These are phyloP conservation scores for Anolis sagrei DNA, from an alignment of 2,113 vertebrate genomes.

Conservation along the genomic window DNA sequence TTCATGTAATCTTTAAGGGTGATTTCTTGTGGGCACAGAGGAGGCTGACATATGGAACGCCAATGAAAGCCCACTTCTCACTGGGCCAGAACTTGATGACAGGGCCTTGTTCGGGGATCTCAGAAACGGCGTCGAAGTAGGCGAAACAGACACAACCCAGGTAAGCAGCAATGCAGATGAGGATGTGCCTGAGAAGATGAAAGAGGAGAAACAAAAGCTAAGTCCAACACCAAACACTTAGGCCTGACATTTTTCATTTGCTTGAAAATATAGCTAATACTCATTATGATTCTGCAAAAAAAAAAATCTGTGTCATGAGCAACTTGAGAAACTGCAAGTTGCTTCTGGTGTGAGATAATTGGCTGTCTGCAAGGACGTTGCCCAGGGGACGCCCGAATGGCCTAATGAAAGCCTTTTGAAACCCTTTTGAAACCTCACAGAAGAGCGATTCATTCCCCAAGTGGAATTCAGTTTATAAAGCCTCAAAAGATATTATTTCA, in stretches of 20 bases:
- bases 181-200: constrained; percentile 87
- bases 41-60: constrained; percentile 91
- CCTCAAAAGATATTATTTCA: too few species aligned
- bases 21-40: constrained; percentile 90
- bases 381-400: too few species aligned
- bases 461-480: too few species aligned
- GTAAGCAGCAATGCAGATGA: constrained; percentile 95
- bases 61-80: constrained; percentile 98
- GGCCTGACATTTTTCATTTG: background rate
- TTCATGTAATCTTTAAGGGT: constrained; percentile 91
- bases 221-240: background rate
- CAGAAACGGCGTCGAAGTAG: constrained; percentile 93
- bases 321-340: too few species aligned
- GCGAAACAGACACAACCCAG: constrained; percentile 97
- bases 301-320: too few species aligned
- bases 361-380: too few species aligned
- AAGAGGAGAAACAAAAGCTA: background rate
- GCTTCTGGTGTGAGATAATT: too few species aligned
- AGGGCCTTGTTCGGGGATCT: constrained; percentile 95
- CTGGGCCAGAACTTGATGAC: constrained; percentile 98
- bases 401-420: too few species aligned
- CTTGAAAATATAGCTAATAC: fast-evolving
- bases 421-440: too few species aligned
- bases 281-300: too few species aligned
- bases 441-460: too few species aligned